Percentiles rank a stretch among this genome's conserved stretches.
These are phyloP conservation scores for Desoria tigrina DNA, from an alignment of 2,888 invertebrate species.

Conservation along the genomic window DNA sequence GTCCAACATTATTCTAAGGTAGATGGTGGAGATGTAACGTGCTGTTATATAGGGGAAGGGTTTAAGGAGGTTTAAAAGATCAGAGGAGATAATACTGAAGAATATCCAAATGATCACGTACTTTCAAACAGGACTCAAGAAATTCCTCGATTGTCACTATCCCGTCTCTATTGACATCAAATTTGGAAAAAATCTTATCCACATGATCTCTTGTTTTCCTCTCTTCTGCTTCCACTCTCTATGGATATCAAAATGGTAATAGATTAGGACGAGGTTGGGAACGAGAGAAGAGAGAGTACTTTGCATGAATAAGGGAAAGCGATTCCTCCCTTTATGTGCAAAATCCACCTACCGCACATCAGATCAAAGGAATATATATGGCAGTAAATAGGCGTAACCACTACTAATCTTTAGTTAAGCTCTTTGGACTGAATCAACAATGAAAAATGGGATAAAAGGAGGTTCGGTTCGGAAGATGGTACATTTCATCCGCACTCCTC, in stretches of 20 bases:
- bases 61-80: conserved; percentile 10
- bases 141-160: conserved; percentile 95
- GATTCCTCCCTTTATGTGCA: no score
- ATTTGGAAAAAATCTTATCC: conserved; percentile 83
- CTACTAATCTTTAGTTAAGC: conserved; percentile 1
- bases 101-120: conserved; percentile 52
- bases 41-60: neutral
- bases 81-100: neutral
- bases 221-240: conserved; percentile 68
- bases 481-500: no score
- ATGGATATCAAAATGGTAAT: neutral
- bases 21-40: neutral
- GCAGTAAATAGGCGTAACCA: no score
- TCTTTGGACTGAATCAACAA: conserved; percentile 34
- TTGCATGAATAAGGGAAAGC: neutral
- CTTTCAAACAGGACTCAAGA: conserved; percentile 89
- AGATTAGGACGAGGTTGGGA: neutral
- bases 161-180: conserved; percentile 89
- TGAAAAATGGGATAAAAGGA: conserved; percentile 17
- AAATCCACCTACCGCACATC: no score
- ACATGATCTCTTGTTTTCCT: conserved; percentile 83
- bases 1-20: neutral
- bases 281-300: neutral
- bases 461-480: neutral
- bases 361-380: no score